phyloP scores from a whole-genome alignment of 30 jellyfish, hydroid and myxozoan genomes.

The Morbakka virulenta region DNA sequence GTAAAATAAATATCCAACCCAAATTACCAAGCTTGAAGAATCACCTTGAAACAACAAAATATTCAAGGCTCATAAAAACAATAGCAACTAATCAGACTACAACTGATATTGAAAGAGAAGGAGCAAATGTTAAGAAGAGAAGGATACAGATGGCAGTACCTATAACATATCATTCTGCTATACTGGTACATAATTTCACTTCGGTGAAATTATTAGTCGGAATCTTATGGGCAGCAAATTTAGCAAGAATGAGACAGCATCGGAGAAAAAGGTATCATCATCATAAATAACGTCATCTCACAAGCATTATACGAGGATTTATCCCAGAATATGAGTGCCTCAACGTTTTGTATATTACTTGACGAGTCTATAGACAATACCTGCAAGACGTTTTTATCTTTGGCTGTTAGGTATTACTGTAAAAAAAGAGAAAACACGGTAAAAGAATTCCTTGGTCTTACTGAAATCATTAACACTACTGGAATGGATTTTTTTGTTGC shows the following conservation, averaged over 20 bases:
- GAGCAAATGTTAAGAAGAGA: slow-evolving; percentile 28
- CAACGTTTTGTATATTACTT: slow-evolving; percentile 30
- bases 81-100: no score
- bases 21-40: no score
- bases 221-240: slow-evolving; percentile 51
- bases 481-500: slow-evolving; percentile 29
- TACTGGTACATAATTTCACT: slow-evolving; percentile 44
- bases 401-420: slow-evolving; percentile 49
- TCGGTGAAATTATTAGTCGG: slow-evolving; percentile 49
- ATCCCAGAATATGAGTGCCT: slow-evolving; percentile 12
- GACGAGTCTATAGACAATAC: slow-evolving; percentile 65
- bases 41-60: no score
- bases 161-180: slow-evolving; percentile 64
- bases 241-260: slow-evolving; percentile 46
- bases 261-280: slow-evolving; percentile 42
- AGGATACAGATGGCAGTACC: slow-evolving; percentile 55
- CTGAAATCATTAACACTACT: slow-evolving; percentile 10
- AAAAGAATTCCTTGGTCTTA: slow-evolving; percentile 35
- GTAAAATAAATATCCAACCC: no score
- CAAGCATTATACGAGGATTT: slow-evolving; percentile 42
- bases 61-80: no score
- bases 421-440: slow-evolving; percentile 14
- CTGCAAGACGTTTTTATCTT: slow-evolving; percentile 14
- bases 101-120: no score
- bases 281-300: slow-evolving; percentile 47